Evolutionary conservation across 2,113 vertebrate genomes (phyloP), one percentile per base, ranked within the genome.

Genomic region (Anthoscopus minutus): DNA sequence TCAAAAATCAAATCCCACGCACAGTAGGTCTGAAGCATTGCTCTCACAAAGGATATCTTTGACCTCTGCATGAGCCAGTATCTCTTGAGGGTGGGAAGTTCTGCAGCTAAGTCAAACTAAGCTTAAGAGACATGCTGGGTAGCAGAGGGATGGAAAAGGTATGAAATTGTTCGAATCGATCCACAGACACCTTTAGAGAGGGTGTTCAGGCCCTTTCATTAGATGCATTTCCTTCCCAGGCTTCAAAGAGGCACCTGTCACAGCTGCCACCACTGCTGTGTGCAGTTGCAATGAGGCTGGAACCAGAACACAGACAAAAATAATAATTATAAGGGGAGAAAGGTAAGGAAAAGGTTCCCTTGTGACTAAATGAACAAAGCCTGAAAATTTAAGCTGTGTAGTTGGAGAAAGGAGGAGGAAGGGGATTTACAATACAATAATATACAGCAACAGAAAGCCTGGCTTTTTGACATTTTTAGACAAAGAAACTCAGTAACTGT

Each of bases 241-340:
- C 64, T 86, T 93, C 89, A 94, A 92, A 94, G 92, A 53, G 61
- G 48, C 77, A 48, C 60, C 80, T 88, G 72, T 58, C 77, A 93
- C 74, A 84, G 57, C 86, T 88, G 86, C 72, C 67, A 86, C 31
- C 2, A 4, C 40, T 88, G 60, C 51, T 66, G 64, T 0, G 1
- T 44, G 56, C 40, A 27, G 77, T 64, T 60, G 56, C 51, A 67
- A 31, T 11, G 37, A 81, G 40, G 28, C 40, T 93, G 77, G 40
- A 87, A 60, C 21, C 23, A 53, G 44, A 84, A 72, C 57, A 65
- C 44, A 81, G 53, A 47, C 27, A 71, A 89, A 95, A 96, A 60
- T 38, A 89, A 70, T 65, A 87, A 93, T 89, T 93, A 82, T 64
- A 66, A 86, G 23, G 33, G 21, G 42, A 80, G 53, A 77, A 88